These are phyloP conservation scores for Fregetta grallaria DNA, from an alignment of 2,113 vertebrate genomes.

Conservation along the genomic window DNA sequence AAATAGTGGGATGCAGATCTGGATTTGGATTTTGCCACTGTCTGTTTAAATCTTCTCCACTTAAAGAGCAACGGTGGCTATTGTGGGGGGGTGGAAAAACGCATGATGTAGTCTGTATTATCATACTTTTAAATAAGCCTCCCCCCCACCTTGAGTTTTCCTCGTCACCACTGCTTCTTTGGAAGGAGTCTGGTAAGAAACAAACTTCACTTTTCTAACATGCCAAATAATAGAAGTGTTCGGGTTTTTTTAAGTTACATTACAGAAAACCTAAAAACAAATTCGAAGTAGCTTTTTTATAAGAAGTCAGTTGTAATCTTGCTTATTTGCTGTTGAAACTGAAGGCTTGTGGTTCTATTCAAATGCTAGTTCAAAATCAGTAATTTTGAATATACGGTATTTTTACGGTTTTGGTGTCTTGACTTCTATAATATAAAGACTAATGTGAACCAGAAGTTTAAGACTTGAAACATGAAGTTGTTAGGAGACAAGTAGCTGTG, in stretches of 20 bases:
- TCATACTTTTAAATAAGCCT: background rate
- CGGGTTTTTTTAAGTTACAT: background rate
- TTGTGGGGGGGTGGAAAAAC: constrained; percentile 37
- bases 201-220: background rate
- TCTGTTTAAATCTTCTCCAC: constrained; percentile 97
- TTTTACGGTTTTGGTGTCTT: background rate
- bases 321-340: background rate
- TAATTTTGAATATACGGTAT: background rate
- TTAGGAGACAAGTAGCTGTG: background rate
- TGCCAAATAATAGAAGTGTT: background rate
- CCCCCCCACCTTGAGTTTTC: background rate
- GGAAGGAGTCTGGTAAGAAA: constrained; percentile 17
- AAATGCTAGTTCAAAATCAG: background rate
- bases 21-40: constrained; percentile 94
- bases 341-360: background rate
- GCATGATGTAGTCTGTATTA: constrained; percentile 10
- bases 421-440: background rate
- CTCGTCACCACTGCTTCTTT: background rate
- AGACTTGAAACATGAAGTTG: background rate
- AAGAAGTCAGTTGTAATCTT: background rate
- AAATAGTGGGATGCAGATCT: constrained; percentile 97
- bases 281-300: background rate
- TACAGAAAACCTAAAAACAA: background rate
- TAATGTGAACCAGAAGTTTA: background rate
- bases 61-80: constrained; percentile 97